Evolutionary conservation across 1,140 invertebrate genomes (phyloP).

Genomic region (Drosophila teissieri): DNA sequence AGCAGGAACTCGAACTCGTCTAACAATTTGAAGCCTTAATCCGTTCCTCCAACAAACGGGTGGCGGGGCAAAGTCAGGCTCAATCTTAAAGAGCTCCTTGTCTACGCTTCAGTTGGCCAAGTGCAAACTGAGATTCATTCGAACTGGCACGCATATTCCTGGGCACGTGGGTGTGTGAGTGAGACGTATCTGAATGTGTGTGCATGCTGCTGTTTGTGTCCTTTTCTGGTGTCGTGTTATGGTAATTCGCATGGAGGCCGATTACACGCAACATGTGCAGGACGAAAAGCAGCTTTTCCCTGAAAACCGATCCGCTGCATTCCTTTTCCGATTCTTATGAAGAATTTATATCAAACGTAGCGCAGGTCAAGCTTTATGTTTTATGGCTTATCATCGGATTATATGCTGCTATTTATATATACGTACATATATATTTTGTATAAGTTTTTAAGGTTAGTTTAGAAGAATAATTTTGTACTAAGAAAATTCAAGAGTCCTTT

Average conservation of each 20-base stretch:
- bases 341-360: not conserved
- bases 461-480: too few species aligned
- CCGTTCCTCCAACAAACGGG: conserved; percentile 27
- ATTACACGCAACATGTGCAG: conserved; percentile 78
- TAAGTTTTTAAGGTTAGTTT: too few species aligned
- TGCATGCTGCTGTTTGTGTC: conserved; percentile 20
- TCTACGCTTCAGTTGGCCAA: conserved; percentile 53
- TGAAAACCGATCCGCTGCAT: conserved; percentile 9
- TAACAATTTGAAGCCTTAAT: conserved; percentile 81
- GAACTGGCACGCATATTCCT: conserved; percentile 17
- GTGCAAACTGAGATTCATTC: conserved; percentile 60
- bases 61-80: not conserved
- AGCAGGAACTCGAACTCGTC: conserved; percentile 42
- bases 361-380: not conserved
- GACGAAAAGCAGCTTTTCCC: conserved; percentile 37
- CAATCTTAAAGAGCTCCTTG: conserved; percentile 37
- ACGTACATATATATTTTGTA: too few species aligned
- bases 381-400: too few species aligned
- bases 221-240: conserved; percentile 74
- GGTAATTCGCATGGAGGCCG: conserved; percentile 77
- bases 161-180: conserved; percentile 6
- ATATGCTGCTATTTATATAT: too few species aligned
- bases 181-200: conserved; percentile 4
- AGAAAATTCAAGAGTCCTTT: too few species aligned
- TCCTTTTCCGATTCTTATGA: not conserved